A percentile compares a stretch with the other conserved stretches of the same genome.
phyloP scores from a whole-genome alignment of 2,797 vertebrate species.

The Enteromius argenteus region DNA sequence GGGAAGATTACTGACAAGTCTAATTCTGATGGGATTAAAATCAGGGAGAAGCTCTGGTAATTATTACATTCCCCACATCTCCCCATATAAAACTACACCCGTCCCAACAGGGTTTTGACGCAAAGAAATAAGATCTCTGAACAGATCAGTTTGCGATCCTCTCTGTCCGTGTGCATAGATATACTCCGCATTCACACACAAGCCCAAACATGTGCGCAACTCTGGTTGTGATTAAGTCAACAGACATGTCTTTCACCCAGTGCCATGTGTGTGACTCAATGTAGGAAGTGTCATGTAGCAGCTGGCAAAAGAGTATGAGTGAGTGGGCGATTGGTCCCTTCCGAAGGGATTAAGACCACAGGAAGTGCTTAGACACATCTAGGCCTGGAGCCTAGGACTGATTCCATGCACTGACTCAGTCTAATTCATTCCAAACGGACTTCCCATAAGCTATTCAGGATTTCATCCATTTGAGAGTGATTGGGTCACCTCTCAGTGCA shows the following conservation, averaged over 20 bases:
- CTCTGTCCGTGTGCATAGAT: background rate
- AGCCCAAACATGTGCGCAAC: slow-evolving; percentile 15
- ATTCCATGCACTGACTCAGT: slow-evolving; percentile 26
- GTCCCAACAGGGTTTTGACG: background rate
- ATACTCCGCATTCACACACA: slow-evolving; percentile 10
- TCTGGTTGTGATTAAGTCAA: slow-evolving; percentile 23
- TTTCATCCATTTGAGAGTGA: slow-evolving; percentile 15
- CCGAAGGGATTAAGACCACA: slow-evolving; percentile 33
- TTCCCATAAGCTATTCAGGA: slow-evolving; percentile 38
- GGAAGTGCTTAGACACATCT: slow-evolving; percentile 30
- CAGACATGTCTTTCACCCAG: slow-evolving; percentile 23
- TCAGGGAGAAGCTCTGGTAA: slow-evolving; percentile 7
- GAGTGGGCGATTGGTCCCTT: slow-evolving; percentile 22
- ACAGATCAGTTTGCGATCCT: background rate
- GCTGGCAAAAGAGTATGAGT: slow-evolving; percentile 5
- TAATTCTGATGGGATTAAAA: background rate
- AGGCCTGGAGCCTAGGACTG: slow-evolving; percentile 27
- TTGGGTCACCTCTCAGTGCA: slow-evolving; percentile 23
- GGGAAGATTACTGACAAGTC: slow-evolving; percentile 10
- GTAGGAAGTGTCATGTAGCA: slow-evolving; percentile 26
- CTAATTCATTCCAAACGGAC: slow-evolving; percentile 27
- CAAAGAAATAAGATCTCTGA: slow-evolving; percentile 11
- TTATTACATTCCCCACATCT: background rate
- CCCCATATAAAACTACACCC: background rate
- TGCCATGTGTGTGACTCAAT: slow-evolving; percentile 31